Evolutionary conservation across 2,113 vertebrate genomes (phyloP).

Genomic region (Myotis yumanensis): DNA sequence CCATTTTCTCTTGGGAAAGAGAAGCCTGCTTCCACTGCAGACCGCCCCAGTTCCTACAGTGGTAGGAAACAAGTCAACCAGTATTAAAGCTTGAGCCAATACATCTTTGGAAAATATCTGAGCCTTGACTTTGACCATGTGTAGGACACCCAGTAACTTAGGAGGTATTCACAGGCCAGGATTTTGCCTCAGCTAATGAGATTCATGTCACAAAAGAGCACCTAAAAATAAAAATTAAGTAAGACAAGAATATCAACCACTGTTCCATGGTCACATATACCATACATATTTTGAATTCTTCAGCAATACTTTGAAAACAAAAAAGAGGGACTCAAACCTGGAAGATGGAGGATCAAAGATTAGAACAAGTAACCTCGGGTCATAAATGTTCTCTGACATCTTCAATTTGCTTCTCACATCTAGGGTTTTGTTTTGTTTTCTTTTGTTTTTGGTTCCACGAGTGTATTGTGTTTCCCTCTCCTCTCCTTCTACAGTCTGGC

Average conservation of each 20-base stretch:
- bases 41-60: not conserved
- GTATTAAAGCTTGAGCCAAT: not conserved
- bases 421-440: conserved; percentile 62
- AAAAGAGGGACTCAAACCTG: conserved; percentile 11
- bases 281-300: conserved; percentile 35
- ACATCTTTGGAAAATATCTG: not conserved
- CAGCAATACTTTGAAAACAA: conserved; percentile 29
- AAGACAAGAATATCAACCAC: not conserved
- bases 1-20: not conserved
- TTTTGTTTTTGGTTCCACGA: conserved; percentile 50
- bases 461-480: not conserved
- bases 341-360: not conserved
- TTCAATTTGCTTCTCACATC: conserved; percentile 40
- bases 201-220: not conserved
- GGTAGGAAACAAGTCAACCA: not conserved
- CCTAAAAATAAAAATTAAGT: not conserved
- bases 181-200: conserved; percentile 14
- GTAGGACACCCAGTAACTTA: not conserved
- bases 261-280: not conserved
- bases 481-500: conserved; percentile 36
- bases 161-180: not conserved
- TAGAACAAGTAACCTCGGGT: not conserved
- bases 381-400: not conserved
- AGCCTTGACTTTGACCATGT: not conserved
- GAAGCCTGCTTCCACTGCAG: not conserved